Base-by-base conservation (phyloP, 2,888 invertebrate genomes). In the Heliconius ethilla region DNA sequence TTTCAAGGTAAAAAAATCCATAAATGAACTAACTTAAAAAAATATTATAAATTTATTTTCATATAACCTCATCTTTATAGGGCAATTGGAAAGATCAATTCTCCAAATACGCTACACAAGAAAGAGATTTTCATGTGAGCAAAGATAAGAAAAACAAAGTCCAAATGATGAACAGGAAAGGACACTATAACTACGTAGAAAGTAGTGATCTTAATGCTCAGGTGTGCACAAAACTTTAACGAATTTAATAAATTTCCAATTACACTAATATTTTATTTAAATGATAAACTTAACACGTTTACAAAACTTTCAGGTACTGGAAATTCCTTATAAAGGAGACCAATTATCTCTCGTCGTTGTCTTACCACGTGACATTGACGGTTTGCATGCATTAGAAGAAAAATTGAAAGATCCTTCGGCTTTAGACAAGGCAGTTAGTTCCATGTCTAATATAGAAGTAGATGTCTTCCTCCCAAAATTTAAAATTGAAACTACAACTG, bases 381-480 rank as follows among this genome's bases (percentile, higher is more conserved):
- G 97, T 3, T 92, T 98, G 55, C 80, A 85, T 0, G 89, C 91
- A 0, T 86, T 98, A 55, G 95, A 96, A 85, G 86, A 92, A 1
- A 96, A 96, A 86, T 85, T 98, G 6, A 91, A 92, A 6, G 88
- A 91, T 22, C 84, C 89, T 2, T 81, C 94, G 0, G 85, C 85
- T 0, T 90, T 95, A 9, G 85, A 89, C 1, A 91, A 92, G 0
- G 91, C 96, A n/a, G 82, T 82, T 0, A 65, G 88, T 0, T 84
- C 87, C 5, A 90, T 96, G 94, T 80, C 79, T 0, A 15, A 79
- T 0, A 85, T 87, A 2, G 95, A 96, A 84, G 96, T 98, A 3
- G 87, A 94, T 1, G 94, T 98, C 0, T 93, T 91, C 55, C 87
- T 98, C 74, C 98, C 98, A 0, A 97, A 96, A 86, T 98, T 98